phyloP scores from a whole-genome alignment of 2,113 vertebrate species.

The Myiopsitta monachus region DNA sequence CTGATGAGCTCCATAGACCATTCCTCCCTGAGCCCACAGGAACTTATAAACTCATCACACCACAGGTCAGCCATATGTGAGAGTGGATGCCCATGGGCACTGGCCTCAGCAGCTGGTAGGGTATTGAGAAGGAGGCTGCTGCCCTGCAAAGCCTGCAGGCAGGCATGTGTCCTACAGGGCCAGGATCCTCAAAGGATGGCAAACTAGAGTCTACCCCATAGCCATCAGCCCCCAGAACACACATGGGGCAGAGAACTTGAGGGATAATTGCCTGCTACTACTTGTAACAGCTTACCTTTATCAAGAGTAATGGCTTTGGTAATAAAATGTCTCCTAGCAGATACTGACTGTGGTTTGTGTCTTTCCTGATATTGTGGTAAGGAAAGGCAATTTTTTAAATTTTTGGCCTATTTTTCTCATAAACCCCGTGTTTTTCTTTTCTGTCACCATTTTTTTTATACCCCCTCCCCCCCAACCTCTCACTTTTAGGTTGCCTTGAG shows the following conservation, averaged over 20 bases:
- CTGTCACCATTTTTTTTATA: accelerated
- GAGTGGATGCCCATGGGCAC: accelerated
- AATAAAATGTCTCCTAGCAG: not conserved
- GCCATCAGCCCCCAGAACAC: accelerated
- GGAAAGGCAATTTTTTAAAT: not conserved
- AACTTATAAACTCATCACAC: not conserved
- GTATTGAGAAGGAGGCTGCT: not conserved
- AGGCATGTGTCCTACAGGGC: accelerated
- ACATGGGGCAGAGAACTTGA: accelerated
- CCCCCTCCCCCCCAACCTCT: not conserved
- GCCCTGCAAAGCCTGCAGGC: not conserved
- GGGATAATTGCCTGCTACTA: not conserved
- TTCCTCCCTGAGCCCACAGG: not conserved
- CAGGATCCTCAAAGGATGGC: accelerated
- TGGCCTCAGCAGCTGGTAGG: accelerated
- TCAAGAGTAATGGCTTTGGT: not conserved
- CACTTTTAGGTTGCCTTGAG: not conserved
- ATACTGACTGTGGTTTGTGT: not conserved
- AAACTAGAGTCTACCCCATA: accelerated
- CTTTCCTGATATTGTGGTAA: not conserved
- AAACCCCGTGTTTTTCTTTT: accelerated
- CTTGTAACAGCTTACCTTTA: not conserved
- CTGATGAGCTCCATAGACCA: not conserved
- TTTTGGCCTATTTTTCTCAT: not conserved
- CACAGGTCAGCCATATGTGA: accelerated